Conservation (phyloP, 2,797 vertebrate species). For the Scomberomorus guttatus region DNA sequence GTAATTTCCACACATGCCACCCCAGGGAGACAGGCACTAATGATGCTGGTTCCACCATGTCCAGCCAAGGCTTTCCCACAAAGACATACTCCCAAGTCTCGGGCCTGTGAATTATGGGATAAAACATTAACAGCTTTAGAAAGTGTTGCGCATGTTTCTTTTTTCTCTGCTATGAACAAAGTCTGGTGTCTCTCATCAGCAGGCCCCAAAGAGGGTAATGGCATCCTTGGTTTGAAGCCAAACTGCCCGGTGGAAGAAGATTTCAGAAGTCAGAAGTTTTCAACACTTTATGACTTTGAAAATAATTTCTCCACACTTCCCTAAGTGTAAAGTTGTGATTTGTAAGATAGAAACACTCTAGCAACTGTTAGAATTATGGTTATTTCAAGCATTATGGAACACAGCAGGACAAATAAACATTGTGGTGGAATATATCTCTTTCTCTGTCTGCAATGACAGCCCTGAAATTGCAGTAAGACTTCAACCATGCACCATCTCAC, state of each 20-base stretch:
- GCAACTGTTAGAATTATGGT: constrained; percentile 6
- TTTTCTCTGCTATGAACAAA: constrained; percentile 60
- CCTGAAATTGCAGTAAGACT: constrained; percentile 44
- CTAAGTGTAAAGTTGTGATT: constrained; percentile 38
- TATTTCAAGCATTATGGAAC: constrained; percentile 26
- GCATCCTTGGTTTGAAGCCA: constrained; percentile 81
- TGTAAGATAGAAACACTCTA: constrained; percentile 19
- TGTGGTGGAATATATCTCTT: constrained; percentile 21
- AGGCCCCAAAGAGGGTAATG: constrained; percentile 70
- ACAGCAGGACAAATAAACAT: constrained; percentile 15
- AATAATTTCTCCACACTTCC: constrained; percentile 29
- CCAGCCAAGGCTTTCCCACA: constrained; percentile 88
- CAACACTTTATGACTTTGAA: constrained; percentile 43
- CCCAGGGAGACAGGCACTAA: constrained; percentile 86
- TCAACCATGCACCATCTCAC: constrained; percentile 56
- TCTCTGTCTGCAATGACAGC: constrained; percentile 15
- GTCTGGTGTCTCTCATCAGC: constrained; percentile 77
- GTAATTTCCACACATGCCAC: constrained; percentile 89
- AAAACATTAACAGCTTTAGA: constrained; percentile 88
- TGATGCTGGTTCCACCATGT: constrained; percentile 90
- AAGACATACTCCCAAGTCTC: constrained; percentile 82
- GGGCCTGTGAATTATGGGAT: constrained; percentile 86
- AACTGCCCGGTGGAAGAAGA: constrained; percentile 54
- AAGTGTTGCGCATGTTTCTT: constrained; percentile 78
- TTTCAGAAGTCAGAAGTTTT: constrained; percentile 54